Conservation (phyloP, 2,888 invertebrate genomes). For the Stegophylla sp. region DNA sequence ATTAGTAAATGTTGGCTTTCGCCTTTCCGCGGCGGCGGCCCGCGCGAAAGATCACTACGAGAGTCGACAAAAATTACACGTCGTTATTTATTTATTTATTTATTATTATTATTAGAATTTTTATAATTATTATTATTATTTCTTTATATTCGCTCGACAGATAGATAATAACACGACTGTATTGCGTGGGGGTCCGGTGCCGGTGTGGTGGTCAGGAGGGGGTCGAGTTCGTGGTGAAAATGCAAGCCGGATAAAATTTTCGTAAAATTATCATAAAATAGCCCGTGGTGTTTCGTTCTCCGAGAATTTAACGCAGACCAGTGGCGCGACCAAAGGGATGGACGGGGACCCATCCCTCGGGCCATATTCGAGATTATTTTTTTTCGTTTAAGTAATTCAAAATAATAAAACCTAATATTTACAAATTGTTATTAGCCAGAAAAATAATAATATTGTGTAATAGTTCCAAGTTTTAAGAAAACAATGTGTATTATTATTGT, state of each 20-base stretch:
- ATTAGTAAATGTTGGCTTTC: conserved; percentile 52
- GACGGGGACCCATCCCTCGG: too few species aligned
- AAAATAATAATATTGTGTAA: too few species aligned
- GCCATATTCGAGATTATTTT: not conserved
- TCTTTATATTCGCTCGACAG: conserved; percentile 37
- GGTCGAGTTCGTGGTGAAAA: not conserved
- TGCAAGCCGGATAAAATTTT: conserved; percentile 20
- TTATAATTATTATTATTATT: not conserved
- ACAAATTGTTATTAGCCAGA: too few species aligned
- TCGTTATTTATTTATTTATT: conserved; percentile 34
- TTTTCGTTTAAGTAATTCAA: too few species aligned
- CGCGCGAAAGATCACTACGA: conserved; percentile 41
- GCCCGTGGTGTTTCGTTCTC: not conserved
- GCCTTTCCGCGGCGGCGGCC: conserved; percentile 7
- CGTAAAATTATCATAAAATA: conserved; percentile 11
- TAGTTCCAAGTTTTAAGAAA: too few species aligned
- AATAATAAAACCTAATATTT: too few species aligned
- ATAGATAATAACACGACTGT: conserved; percentile 32
- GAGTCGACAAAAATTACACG: conserved; percentile 51
- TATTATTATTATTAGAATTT: not conserved
- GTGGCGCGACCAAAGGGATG: too few species aligned
- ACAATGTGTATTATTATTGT: too few species aligned
- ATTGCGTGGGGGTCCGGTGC: not conserved
- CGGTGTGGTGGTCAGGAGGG: not conserved
- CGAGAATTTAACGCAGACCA: not conserved